Evolutionary conservation across 1,140 invertebrate species (phyloP).

Genomic region (Amyelois transitella): DNA sequence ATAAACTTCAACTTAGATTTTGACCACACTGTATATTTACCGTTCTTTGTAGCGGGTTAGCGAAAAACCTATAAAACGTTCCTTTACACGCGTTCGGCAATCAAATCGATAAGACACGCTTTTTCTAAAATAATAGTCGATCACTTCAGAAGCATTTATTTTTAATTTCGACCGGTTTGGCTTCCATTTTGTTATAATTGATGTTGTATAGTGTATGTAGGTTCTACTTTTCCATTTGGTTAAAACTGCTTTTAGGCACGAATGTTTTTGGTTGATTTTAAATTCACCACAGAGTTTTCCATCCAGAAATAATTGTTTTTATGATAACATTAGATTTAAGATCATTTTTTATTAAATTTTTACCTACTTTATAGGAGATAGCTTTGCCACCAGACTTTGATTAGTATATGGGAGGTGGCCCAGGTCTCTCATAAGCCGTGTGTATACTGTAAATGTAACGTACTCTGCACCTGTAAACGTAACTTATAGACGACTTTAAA

Average conservation of each 20-base stretch:
- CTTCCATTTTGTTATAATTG: slow-evolving; percentile 58
- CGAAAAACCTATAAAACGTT: slow-evolving; percentile 33
- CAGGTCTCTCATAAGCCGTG: no score
- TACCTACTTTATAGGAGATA: no score
- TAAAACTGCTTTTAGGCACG: slow-evolving; percentile 23
- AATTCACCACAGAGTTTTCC: no score
- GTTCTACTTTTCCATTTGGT: neutral
- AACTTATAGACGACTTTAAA: no score
- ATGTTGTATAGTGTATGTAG: slow-evolving; percentile 13
- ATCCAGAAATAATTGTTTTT: no score
- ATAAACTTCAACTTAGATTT: neutral
- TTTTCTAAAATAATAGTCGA: slow-evolving; percentile 48
- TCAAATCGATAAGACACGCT: slow-evolving; percentile 44
- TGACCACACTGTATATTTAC: slow-evolving; percentile 38
- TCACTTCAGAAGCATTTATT: slow-evolving; percentile 61
- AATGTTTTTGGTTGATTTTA: slow-evolving; percentile 6
- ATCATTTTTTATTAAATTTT: no score
- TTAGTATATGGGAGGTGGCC: no score
- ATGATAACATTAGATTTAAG: no score
- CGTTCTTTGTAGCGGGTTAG: slow-evolving; percentile 37
- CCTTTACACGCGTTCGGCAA: slow-evolving; percentile 18
- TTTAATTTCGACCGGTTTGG: slow-evolving; percentile 29
- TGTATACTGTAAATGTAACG: no score
- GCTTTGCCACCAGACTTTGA: no score
- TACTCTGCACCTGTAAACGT: no score